These are phyloP conservation scores for Brassicogethes aeneus DNA, from an alignment of 2,888 invertebrate genomes.

Conservation along the genomic window DNA sequence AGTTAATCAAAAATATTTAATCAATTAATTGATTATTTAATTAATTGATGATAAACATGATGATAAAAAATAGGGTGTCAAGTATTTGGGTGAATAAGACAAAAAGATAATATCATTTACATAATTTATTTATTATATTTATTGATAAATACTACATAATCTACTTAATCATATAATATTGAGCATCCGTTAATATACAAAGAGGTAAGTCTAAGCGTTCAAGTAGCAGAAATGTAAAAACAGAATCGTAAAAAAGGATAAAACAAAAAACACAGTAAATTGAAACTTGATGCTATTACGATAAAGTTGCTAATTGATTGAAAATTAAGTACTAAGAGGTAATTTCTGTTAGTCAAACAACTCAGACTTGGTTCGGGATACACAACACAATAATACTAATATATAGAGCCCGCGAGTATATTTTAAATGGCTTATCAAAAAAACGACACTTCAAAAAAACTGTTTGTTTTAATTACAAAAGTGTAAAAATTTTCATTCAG, in stretches of 20 bases:
- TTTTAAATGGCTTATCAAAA: slow-evolving; percentile 38
- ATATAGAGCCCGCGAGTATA: slow-evolving; percentile 25
- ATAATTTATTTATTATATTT: slow-evolving; percentile 38
- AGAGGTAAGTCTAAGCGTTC: slow-evolving; percentile 40
- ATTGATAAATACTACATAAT: slow-evolving; percentile 43
- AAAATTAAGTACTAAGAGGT: slow-evolving; percentile 6
- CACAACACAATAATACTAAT: slow-evolving; percentile 36
- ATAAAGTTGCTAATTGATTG: too few species aligned
- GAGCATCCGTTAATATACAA: slow-evolving; percentile 44
- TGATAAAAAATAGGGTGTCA: too few species aligned
- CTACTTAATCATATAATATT: slow-evolving; percentile 40
- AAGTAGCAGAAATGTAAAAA: slow-evolving; percentile 39
- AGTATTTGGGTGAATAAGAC: slow-evolving; percentile 1
- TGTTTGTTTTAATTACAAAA: slow-evolving; percentile 30
- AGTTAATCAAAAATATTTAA: too few species aligned
- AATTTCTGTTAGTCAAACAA: slow-evolving; percentile 43
- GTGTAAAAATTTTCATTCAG: slow-evolving; percentile 34
- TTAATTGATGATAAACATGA: too few species aligned
- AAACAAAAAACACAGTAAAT: slow-evolving; percentile 16
- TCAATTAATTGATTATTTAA: too few species aligned
- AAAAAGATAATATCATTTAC: slow-evolving; percentile 27
- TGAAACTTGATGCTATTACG: slow-evolving; percentile 13
- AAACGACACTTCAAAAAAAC: slow-evolving; percentile 36
- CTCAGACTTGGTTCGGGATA: slow-evolving; percentile 38
- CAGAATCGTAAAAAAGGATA: slow-evolving; percentile 17